Evolutionary conservation across 2,888 invertebrate species (phyloP).

Genomic region (Incurvaria masculella): DNA sequence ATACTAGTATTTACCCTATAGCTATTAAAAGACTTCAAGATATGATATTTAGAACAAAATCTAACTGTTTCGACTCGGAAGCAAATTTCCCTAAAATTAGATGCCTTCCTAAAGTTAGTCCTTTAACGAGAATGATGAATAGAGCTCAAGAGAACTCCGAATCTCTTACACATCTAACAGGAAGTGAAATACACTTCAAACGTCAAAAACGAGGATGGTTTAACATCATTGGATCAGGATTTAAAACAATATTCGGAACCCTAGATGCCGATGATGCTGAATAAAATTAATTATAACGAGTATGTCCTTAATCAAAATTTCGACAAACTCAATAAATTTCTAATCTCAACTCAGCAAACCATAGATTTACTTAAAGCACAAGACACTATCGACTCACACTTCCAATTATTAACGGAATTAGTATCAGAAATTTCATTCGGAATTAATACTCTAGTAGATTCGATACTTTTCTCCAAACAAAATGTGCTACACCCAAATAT

Average conservation of each 20-base stretch:
- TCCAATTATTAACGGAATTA: constrained; percentile 7
- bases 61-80: too few species aligned
- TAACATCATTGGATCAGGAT: constrained; percentile 10
- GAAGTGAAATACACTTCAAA: constrained; percentile 5
- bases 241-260: constrained; percentile 13
- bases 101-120: not conserved
- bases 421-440: constrained; percentile 1
- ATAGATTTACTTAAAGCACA: too few species aligned
- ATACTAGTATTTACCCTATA: constrained; percentile 6
- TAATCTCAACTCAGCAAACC: constrained; percentile 8
- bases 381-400: too few species aligned
- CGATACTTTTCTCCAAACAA: constrained; percentile 7
- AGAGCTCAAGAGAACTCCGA: not conserved
- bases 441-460: constrained; percentile 6
- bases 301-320: constrained; percentile 5
- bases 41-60: too few species aligned
- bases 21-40: constrained; percentile 2
- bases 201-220: constrained; percentile 12
- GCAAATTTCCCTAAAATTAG: too few species aligned
- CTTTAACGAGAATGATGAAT: not conserved
- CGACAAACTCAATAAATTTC: constrained; percentile 9
- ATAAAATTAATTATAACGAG: too few species aligned
- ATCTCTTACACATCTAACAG: not conserved
- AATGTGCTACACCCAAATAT: constrained; percentile 16
- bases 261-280: constrained; percentile 10